Base-by-base conservation (phyloP, 2,113 vertebrate genomes). In the Pituophis catenifer region DNA sequence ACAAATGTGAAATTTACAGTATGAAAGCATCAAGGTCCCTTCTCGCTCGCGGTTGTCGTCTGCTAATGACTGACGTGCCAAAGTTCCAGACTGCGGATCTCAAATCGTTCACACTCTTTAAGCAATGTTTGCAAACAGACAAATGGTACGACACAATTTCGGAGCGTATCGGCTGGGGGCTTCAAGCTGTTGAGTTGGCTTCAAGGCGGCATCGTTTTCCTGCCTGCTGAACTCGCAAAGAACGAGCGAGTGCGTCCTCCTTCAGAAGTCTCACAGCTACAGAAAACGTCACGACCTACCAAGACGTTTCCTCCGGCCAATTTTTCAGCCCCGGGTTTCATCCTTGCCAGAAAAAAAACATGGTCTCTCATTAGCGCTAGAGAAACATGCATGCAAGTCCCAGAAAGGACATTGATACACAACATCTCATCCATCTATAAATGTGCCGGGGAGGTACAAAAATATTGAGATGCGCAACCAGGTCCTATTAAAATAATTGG, bases 141-240 rank as follows among this genome's bases (percentile, higher is more conserved):
- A 26, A 94, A 90, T 85, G 88, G 70, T 0, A 0, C 0, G 5
- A 88, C 33, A 88, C 33, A 8, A 53, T 89, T 95, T 95, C 89
- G 8, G 17, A 93, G 33, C 0, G 5, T 1, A 52, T 0, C 0
- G 86, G 65, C 57, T 91, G 8, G 50, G 50, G 0, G 89, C 90
- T 93, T 91, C 57, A 95, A 93, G 91, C 29, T 89, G 52, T 57
- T 87, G 88, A 52, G 23, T n/a, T 92, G 81, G 59, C 81, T 90
- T 85, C 29, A 89, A 52, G 86, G 55, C 93, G 13, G 7, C 44
- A 90, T 54, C 33, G 23, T 85, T n/a, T 91, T 86, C 38, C 59
- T 90, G 5, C 0, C 62, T 91, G 86, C 50, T 93, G 33, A 58
- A 7, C 53, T 91, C 21, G 48, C 38, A 19, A 13, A 4, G 53